A percentile compares a stretch with the other conserved stretches of the same genome.
phyloP scores from a whole-genome alignment of 2,797 vertebrate genomes.

The Rhinogobio ventralis region DNA sequence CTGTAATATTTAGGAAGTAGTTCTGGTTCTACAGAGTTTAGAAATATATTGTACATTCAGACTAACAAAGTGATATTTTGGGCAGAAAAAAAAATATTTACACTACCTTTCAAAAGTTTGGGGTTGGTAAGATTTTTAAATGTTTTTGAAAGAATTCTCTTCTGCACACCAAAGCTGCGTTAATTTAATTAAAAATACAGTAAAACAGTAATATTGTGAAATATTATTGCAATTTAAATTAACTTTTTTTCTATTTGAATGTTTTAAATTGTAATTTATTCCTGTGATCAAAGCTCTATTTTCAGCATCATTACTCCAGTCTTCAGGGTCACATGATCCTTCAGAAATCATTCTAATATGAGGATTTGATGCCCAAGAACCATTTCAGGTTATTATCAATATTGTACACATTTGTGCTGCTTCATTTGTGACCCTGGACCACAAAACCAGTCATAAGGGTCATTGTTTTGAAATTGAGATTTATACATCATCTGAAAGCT shows the following conservation, averaged over 20 bases:
- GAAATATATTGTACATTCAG: neutral
- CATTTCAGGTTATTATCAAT: neutral
- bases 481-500: too few relatives aligned
- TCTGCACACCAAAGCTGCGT: neutral
- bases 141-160: neutral
- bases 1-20: neutral
- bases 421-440: conserved; percentile 1
- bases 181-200: neutral
- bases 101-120: neutral
- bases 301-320: too few relatives aligned
- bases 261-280: neutral
- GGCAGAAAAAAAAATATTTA: neutral
- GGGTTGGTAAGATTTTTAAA: neutral
- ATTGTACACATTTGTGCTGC: neutral
- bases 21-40: neutral
- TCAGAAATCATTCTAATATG: too few relatives aligned
- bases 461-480: too few relatives aligned
- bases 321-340: too few relatives aligned
- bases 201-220: neutral
- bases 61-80: neutral
- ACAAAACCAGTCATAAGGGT: too few relatives aligned
- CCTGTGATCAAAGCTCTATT: neutral
- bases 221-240: neutral
- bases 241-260: neutral
- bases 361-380: too few relatives aligned